Percentiles rank a stretch among this genome's conserved stretches.
phyloP scores from a whole-genome alignment of 92 coral and sea anemone species.

The Palythoa grandis region DNA sequence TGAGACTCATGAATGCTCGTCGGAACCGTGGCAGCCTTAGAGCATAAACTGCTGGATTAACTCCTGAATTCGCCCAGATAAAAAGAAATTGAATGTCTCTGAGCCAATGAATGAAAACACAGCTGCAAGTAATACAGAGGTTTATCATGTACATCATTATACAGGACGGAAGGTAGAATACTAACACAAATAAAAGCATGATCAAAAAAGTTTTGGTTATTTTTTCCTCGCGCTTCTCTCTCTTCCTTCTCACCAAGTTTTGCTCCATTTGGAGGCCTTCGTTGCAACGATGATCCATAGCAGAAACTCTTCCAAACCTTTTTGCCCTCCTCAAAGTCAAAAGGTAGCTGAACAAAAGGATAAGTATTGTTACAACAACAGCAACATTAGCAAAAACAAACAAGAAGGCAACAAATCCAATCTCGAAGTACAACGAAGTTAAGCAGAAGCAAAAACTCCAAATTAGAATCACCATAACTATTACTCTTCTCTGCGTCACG shows the following conservation, averaged over 20 bases:
- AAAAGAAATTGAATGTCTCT: constrained; percentile 69
- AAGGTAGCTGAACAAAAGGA: constrained; percentile 43
- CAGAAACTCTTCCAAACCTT: not conserved
- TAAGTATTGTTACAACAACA: constrained; percentile 37
- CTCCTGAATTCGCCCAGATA: constrained; percentile 73
- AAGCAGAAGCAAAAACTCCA: constrained; percentile 49
- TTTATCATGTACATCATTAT: constrained; percentile 70
- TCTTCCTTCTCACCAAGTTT: constrained; percentile 20
- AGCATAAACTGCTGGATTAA: constrained; percentile 73
- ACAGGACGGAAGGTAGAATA: constrained; percentile 74
- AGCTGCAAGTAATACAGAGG: constrained; percentile 68
- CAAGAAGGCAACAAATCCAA: constrained; percentile 50
- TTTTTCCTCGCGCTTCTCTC: constrained; percentile 62
- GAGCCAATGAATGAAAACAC: constrained; percentile 71
- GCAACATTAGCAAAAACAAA: constrained; percentile 57
- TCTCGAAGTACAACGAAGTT: constrained; percentile 48
- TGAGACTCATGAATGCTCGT: constrained; percentile 47
- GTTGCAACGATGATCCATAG: not conserved
- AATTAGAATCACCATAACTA: constrained; percentile 24
- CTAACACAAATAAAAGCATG: constrained; percentile 66
- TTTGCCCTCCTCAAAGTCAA: constrained; percentile 47
- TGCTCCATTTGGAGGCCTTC: not conserved
- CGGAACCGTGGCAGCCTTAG: constrained; percentile 56
- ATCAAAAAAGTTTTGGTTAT: constrained; percentile 73
- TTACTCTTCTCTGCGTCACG: constrained; percentile 42